Base-by-base conservation (phyloP, 2,113 vertebrate genomes). In the Poecilia latipinna region DNA sequence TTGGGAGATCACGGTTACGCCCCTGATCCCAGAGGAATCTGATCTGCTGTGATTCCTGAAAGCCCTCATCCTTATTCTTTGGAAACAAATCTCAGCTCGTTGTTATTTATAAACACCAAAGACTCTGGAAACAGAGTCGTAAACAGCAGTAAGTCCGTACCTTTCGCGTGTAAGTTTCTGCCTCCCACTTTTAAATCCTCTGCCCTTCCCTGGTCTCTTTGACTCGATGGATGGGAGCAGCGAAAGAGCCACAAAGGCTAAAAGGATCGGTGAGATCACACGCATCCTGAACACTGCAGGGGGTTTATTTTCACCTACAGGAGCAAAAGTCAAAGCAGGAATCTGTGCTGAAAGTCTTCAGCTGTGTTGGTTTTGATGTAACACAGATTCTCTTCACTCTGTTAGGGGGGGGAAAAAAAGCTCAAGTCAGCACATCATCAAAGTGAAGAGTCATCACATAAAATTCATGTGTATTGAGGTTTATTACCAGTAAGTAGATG, bases 211-310 rank as follows among this genome's bases (percentile, higher is more conserved):
- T 0, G 77, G 70, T 82, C 81, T 96, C 85, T 91, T 95, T 71
- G 92, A 90, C 65, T 96, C 93, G 0, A 79, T 87, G 10, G 84
- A 89, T 66, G 94, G 89, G 65, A 97, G 83, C 82, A 96, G 84
- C n/a, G 98, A 81, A 42, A 97, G 78, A 67, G 96, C 82, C 82
- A 96, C 60, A 72, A 94, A 39, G 79, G 90, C 88, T 0, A 85
- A 86, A 91, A 95, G 86, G 93, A 94, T 86, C 42, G 86, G 88
- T 81, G 68, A 85, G 82, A 35, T 81, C 54, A 70, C 12, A 42
- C 24, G 90, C 92, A 93, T 93, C 39, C 29, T 93, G 82, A 68
- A 51, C 32, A 26, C 73, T 77, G 77, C 75, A 32, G 75, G 54
- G 29, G 39, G 63, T 37, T n/a, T 78, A 75, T 75, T 70, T 83